Evolutionary conservation across 2,888 invertebrate genomes (phyloP).

Genomic region (Lacanobia wlatinum): DNA sequence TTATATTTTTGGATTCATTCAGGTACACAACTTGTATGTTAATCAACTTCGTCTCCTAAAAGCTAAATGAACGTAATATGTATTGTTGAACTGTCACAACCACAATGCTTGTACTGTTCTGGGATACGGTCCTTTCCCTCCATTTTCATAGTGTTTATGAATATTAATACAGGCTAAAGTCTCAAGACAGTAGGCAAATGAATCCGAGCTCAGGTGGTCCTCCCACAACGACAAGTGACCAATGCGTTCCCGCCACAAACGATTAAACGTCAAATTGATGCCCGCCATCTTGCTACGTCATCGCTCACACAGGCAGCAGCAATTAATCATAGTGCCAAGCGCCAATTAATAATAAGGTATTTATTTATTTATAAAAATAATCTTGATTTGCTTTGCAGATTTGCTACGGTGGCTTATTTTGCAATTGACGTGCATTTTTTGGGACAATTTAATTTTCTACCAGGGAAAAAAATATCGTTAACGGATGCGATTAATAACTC

Average conservation of each 20-base stretch:
- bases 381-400: neutral
- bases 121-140: neutral
- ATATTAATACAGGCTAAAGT: conserved; percentile 8
- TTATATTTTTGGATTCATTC: too few relatives aligned
- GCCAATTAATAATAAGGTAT: conserved; percentile 59
- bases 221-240: conserved; percentile 69
- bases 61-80: too few relatives aligned
- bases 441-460: neutral
- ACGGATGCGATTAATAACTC: too few relatives aligned
- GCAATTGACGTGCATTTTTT: neutral
- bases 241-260: conserved; percentile 69
- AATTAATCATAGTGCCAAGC: conserved; percentile 70
- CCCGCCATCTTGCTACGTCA: conserved; percentile 71
- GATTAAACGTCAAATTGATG: conserved; percentile 70
- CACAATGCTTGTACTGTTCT: too few relatives aligned
- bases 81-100: too few relatives aligned
- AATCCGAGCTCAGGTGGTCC: conserved; percentile 51
- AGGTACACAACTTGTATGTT: too few relatives aligned
- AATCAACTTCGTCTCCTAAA: too few relatives aligned
- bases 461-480: too few relatives aligned
- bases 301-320: conserved; percentile 66
- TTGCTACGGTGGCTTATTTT: neutral
- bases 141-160: conserved; percentile 21
- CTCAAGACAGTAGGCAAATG: conserved; percentile 29
- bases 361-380: conserved; percentile 48